Base-by-base conservation (phyloP, 92 coral and sea anemone genomes). In the Ricordea florida region DNA sequence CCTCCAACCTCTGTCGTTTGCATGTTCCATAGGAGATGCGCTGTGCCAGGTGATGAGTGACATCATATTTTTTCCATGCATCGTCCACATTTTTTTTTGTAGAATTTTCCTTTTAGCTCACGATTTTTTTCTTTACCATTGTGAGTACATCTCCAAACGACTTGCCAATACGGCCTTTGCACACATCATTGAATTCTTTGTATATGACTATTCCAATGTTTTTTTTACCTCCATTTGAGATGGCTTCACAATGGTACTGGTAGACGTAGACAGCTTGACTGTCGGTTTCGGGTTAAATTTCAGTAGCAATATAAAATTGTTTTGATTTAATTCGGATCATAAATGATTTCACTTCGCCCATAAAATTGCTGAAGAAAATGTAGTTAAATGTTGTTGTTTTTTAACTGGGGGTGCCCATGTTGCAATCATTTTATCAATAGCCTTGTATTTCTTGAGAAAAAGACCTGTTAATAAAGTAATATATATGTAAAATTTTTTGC, bases 1-100 rank as follows among this genome's bases (percentile, higher is more conserved):
- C 64, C n/a, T 38, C 21, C 6, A 56, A 27, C 7, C 79, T 11
- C 37, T 70, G 53, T 10, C 47, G 24, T 47, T 72, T 72, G 9
- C 79, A 36, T 4, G 61, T 28, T 3, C 33, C 20, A 43, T 37
- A 72, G 2, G 79, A 72, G 3, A 27, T 18, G n/a, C 46, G 24
- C 57, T 72, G 79, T 4, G 41, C 79, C 17, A 72, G 21, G 26
- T 57, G 67, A 38, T 21, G 55, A 14, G 55, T 23, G 0, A 70
- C 78, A 53, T 70, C 78, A 31, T 60, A 17, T 37, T 70, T 53
- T 14, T 60, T 48, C 66, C 66, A 53, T 13, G 25, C 46, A 22
- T 70, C 44, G 24, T 52, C 65, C 3, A 37, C 45, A 0, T 23
- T 10, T 52, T 55, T 70, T 37, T 70, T 70, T 36, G n/a, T n/a